phyloP scores from a whole-genome alignment of 2,113 vertebrate species.

The Pogona vitticeps region DNA sequence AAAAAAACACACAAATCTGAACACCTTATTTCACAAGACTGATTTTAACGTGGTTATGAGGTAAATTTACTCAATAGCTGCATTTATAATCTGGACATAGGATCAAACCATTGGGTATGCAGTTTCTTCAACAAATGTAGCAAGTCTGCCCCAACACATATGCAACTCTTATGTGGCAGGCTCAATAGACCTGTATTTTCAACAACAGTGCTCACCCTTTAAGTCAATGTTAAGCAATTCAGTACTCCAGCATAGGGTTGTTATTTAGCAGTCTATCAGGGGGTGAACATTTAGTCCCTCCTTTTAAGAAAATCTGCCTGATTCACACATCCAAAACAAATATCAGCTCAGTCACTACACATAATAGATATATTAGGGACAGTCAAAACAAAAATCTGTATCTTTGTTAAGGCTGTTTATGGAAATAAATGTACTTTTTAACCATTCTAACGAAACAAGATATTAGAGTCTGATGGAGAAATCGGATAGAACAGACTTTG shows the following conservation, averaged over 20 bases:
- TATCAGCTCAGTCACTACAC: too few relatives aligned
- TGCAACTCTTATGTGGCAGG: constrained; percentile 3
- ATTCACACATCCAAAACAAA: too few relatives aligned
- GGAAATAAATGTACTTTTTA: too few relatives aligned
- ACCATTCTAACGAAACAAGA: too few relatives aligned
- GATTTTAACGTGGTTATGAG: background rate
- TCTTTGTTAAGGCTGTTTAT: too few relatives aligned
- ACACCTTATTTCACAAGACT: background rate
- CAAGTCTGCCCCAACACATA: constrained; percentile 32
- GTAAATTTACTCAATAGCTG: background rate
- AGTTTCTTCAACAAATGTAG: constrained; percentile 14
- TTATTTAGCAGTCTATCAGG: background rate
- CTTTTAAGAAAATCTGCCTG: too few relatives aligned
- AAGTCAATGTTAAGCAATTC: background rate
- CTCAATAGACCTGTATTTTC: background rate
- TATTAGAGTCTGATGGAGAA: too few relatives aligned
- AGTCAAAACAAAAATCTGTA: too few relatives aligned
- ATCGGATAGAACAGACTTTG: too few relatives aligned
- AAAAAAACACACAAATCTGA: too few relatives aligned
- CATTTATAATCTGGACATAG: constrained; percentile 37
- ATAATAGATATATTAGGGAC: too few relatives aligned
- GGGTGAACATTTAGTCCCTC: too few relatives aligned
- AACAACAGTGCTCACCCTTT: background rate
- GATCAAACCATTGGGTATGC: constrained; percentile 22
- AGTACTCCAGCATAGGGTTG: background rate